Conservation (phyloP, 2,113 vertebrate species). For the Pelecanus crispus region DNA sequence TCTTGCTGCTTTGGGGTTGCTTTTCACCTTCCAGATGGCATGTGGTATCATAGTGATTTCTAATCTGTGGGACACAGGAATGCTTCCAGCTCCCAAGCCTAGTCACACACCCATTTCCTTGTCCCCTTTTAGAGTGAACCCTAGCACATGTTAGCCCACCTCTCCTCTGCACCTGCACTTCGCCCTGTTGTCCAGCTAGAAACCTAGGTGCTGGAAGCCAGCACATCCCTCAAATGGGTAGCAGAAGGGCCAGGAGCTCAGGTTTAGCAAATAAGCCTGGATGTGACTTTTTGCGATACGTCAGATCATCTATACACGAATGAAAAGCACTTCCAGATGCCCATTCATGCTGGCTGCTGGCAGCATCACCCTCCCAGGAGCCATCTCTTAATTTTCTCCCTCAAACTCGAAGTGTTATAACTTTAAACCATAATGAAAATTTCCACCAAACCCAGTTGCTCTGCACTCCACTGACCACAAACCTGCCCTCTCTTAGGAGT, state of each 20-base stretch:
- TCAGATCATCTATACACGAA: rapidly evolving
- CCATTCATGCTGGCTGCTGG: neutral
- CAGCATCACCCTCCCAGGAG: neutral
- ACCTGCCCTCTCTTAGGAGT: no score
- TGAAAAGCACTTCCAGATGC: neutral
- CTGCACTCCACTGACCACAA: neutral
- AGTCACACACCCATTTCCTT: rapidly evolving
- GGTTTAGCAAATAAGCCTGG: neutral
- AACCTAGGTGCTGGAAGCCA: neutral
- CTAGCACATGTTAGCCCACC: neutral
- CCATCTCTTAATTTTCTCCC: neutral
- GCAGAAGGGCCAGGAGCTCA: neutral
- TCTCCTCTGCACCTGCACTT: neutral
- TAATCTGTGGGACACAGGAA: neutral
- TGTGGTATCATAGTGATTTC: neutral
- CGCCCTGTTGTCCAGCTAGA: neutral
- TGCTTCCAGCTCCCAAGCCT: neutral
- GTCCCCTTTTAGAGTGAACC: neutral
- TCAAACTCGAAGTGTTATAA: neutral
- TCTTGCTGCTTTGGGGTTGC: neutral
- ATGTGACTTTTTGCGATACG: neutral
- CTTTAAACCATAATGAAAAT: neutral
- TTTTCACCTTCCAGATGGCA: neutral
- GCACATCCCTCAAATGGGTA: neutral
- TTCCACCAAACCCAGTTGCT: neutral